Evolutionary conservation across 1,140 invertebrate genomes (phyloP), one percentile per base, ranked within the genome.

Genomic region (Sweltsa coloradensis): DNA sequence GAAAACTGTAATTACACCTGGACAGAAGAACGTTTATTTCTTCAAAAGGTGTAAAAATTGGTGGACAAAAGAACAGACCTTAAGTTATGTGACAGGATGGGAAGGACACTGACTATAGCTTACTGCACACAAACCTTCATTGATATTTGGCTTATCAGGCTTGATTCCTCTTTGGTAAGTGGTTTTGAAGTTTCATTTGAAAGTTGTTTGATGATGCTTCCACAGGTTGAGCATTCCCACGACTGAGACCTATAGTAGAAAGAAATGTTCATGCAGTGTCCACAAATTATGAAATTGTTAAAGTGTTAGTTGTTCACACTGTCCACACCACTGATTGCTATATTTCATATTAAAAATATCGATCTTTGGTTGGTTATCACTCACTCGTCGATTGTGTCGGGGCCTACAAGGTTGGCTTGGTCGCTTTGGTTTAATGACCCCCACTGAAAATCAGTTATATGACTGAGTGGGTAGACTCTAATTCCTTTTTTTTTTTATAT

Each of bases 191-290:
- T 26, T 6, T 34, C 25, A 34, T 31, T 60, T n/a, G 66, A 63
- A 5, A 78, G 55, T 14, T 72, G 65, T 23, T 63, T 57, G 14
- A 61, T 51, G 47, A 73, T 70, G 52, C 68, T 66, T 6, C 79
- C 79, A 70, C 78, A 81, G 16, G 63, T 61, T 11, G 65, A 51
- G 57, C 78, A 82, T 27, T 67, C 61, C 75, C 75, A 81, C 36
- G 51, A 62, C 36, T 61, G 58, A 2, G 78, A 80, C 58, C 63
- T 66, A 31, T 45, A 52, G 51, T 49, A 26, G 45, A 45, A 43
- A 29, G 51, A 42, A n/a, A 43, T 27, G 14, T 23, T 22, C 27
- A 44, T 44, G 1, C 13, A 36, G 16, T 45, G 19, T 22, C 7
- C 11, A 4, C 22, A 1, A 29, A 45, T 4, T 41, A 16, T 2